Evolutionary conservation across 2,888 invertebrate genomes (phyloP), one percentile per base, ranked within the genome.

Genomic region (Caenorhabditis panamensis): DNA sequence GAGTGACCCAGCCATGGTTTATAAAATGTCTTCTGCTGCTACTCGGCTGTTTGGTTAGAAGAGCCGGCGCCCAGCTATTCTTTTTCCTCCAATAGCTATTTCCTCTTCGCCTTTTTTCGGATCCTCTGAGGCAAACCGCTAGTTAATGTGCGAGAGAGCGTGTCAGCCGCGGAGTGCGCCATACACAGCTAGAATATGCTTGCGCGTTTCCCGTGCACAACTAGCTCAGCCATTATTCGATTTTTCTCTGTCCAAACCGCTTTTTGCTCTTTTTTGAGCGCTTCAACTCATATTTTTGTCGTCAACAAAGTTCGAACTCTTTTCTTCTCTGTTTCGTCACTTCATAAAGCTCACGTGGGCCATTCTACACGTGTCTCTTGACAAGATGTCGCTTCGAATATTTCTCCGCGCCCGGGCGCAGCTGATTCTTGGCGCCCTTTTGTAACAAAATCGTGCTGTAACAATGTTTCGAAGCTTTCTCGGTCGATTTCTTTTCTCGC

Each of bases 181-280:
- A 62, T 44, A 44, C 51, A 61, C 8, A 18, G 61, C 53, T 61
- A 41, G 51, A 31, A 31, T 56, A 63, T 63, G 72, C 72, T 72
- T 72, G 72, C 72, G 72, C 63, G 26, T 63, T 72, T 72, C 54
- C 20, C 72, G 72, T 63, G 72, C 72, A 47, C 49, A 53, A 71
- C 61, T n/a, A n/a, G n/a, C n/a, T 71, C 69, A 58, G 54, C 47
- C 47, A 47, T 47, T 47, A 71, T 71, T 71, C 69, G 69, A 71
- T 71, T 71, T 71, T 49, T 71, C 56, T 16, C 44, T 22, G 41
- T 54, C 63, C 28, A 44, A 54, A 36, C 36, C 59, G 59, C 69
- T 69, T 69, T 59, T 69, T 69, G 69, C 69, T 69, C 47, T 47
- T 47, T 47, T 20, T 47, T 47, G 47, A 47, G 47, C 47, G 47